Conservation (phyloP, 2,888 invertebrate species). For the Microctonus brassicae region DNA sequence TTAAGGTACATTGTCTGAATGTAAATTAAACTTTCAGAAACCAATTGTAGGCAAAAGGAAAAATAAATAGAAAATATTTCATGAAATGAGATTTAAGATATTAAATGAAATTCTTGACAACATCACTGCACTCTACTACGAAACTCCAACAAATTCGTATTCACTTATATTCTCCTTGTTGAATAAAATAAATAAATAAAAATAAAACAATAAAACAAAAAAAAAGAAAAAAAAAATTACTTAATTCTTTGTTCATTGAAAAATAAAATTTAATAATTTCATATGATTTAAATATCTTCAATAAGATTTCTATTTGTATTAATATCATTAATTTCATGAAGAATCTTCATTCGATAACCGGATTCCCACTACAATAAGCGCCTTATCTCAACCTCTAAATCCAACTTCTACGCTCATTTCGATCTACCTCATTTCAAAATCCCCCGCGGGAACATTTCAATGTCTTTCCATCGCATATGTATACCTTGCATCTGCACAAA, state of each 20-base stretch:
- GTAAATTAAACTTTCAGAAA: background rate
- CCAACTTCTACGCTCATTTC: slow-evolving; percentile 16
- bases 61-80: background rate
- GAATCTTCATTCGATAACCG: background rate
- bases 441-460: slow-evolving; percentile 8
- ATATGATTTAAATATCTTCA: background rate
- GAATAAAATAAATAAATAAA: background rate
- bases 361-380: background rate
- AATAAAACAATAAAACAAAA: too few relatives aligned
- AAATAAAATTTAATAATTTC: too few relatives aligned
- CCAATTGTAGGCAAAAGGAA: background rate
- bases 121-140: background rate
- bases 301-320: background rate
- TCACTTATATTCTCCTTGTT: background rate
- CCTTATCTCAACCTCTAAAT: slow-evolving; percentile 17
- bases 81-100: background rate
- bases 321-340: background rate
- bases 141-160: background rate
- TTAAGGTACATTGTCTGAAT: background rate
- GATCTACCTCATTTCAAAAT: slow-evolving; percentile 13
- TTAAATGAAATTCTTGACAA: background rate
- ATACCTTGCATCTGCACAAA: slow-evolving; percentile 8
- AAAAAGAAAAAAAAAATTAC: too few relatives aligned
- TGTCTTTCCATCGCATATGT: background rate
- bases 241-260: background rate